phyloP scores from a whole-genome alignment of 2,797 vertebrate species.

The Buceros bicornis region DNA sequence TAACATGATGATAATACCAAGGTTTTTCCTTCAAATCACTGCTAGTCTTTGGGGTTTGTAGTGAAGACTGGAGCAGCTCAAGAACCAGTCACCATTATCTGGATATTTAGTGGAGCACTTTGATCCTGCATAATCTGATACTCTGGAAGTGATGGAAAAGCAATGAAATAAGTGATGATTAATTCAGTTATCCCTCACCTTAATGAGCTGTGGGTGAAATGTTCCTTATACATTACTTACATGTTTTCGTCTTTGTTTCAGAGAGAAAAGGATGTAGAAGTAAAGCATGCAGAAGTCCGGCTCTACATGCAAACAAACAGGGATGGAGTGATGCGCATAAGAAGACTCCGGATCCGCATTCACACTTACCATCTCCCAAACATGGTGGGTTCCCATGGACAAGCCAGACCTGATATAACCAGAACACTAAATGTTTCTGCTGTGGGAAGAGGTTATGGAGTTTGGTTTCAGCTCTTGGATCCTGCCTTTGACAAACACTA shows the following conservation, averaged over 20 bases:
- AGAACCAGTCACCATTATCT: not conserved
- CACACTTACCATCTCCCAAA: not conserved
- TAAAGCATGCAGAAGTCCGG: not conserved
- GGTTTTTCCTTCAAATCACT: not conserved
- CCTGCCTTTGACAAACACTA: not conserved
- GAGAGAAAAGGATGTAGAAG: not conserved
- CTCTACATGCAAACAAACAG: not conserved
- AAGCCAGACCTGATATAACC: not conserved
- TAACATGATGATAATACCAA: not conserved
- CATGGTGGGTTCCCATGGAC: fast-evolving
- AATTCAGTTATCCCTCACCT: not conserved
- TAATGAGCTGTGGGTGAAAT: not conserved
- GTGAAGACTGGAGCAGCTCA: not conserved
- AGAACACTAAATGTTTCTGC: not conserved
- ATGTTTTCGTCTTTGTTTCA: not conserved
- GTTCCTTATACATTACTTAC: not conserved
- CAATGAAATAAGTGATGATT: not conserved
- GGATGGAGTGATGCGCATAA: not conserved
- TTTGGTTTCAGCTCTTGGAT: not conserved
- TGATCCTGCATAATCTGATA: not conserved
- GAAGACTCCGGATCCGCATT: not conserved
- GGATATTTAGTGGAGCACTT: not conserved
- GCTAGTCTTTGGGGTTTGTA: not conserved
- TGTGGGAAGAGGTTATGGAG: not conserved
- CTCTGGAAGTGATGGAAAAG: not conserved